A percentile compares a stretch with the other conserved stretches of the same genome.
phyloP scores from a whole-genome alignment of 2,797 vertebrate species.

The Siniperca obscura region DNA sequence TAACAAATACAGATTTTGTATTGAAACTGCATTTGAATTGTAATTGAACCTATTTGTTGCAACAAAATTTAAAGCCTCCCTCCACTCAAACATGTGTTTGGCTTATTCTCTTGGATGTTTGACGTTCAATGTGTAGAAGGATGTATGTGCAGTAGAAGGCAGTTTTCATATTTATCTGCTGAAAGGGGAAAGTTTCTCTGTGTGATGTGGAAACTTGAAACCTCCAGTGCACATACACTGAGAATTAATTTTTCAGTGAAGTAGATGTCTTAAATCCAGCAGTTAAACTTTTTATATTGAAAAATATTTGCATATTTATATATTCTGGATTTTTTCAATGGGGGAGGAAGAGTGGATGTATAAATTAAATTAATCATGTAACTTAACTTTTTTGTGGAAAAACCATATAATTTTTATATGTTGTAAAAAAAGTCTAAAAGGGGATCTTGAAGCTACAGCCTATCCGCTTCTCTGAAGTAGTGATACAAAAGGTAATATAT shows the following conservation, averaged over 20 bases:
- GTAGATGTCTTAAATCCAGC: not conserved
- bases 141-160: not conserved
- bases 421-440: not conserved
- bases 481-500: not conserved
- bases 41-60: not conserved
- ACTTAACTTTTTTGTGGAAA: not conserved
- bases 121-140: not conserved
- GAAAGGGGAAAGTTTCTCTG: not conserved
- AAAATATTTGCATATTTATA: not conserved
- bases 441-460: not conserved
- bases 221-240: not conserved
- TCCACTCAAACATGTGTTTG: not conserved
- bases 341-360: not conserved
- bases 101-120: not conserved
- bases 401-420: too few species aligned
- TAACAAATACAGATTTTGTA: not conserved
- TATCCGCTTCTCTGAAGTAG: not conserved
- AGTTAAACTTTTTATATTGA: not conserved
- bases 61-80: not conserved
- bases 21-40: not conserved
- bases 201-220: not conserved
- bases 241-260: not conserved
- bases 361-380: not conserved
- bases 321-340: not conserved
- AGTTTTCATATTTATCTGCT: not conserved